Conservation (phyloP, 2,888 invertebrate genomes). For the Ormyrus thymus region DNA sequence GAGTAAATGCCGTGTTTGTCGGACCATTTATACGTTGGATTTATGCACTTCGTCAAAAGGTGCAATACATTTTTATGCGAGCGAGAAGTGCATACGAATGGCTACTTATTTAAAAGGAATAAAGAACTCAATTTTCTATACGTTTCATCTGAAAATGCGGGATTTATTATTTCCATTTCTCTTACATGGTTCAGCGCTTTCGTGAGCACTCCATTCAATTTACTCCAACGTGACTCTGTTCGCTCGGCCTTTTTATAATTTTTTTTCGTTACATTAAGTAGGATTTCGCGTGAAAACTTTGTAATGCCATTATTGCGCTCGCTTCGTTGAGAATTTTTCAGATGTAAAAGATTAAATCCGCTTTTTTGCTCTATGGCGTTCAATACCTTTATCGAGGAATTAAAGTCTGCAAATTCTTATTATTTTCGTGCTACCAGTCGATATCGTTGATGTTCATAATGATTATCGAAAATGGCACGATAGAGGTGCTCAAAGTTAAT, state of each 20-base stretch:
- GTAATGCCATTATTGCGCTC: not conserved
- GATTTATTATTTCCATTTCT: constrained; percentile 45
- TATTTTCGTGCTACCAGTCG: too few species aligned
- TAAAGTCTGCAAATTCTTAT: too few species aligned
- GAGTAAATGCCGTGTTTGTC: too few species aligned
- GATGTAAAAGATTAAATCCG: not conserved
- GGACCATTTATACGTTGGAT: too few species aligned
- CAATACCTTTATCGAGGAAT: too few species aligned
- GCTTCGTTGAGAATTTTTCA: not conserved
- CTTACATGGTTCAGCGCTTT: constrained; percentile 29
- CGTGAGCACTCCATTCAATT: constrained; percentile 43
- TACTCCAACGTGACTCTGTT: constrained; percentile 8
- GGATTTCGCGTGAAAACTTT: constrained; percentile 18
- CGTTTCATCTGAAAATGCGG: constrained; percentile 4
- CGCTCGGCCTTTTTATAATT: not conserved
- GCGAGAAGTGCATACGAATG: not conserved
- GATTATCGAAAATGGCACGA: too few species aligned
- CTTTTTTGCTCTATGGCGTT: not conserved
- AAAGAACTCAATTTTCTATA: constrained; percentile 43
- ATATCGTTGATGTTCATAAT: too few species aligned
- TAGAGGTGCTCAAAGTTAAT: too few species aligned
- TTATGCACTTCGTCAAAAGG: too few species aligned
- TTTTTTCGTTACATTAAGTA: constrained; percentile 2
- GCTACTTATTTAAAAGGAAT: constrained; percentile 19
- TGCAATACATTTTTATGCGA: too few species aligned